Conservation (phyloP, 2,113 vertebrate genomes). For the Sturnira hondurensis region DNA sequence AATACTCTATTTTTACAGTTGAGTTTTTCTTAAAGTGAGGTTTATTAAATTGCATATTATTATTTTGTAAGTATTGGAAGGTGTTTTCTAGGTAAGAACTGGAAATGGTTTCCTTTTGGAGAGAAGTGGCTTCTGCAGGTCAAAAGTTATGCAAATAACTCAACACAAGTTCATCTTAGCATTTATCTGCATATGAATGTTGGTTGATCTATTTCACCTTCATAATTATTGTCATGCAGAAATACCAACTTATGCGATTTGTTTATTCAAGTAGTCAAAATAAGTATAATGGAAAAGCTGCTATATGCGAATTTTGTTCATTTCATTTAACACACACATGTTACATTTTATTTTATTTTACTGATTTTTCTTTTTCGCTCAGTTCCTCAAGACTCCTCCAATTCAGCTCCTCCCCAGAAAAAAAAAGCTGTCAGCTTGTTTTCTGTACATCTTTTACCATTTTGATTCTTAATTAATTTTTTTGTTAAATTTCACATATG, state of each 20-base stretch:
- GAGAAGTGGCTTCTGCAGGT: neutral
- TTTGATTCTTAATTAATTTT: too few species aligned
- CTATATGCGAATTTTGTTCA: constrained; percentile 35
- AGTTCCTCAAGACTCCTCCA: too few species aligned
- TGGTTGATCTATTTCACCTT: neutral
- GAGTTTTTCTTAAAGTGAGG: neutral
- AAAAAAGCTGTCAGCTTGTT: too few species aligned
- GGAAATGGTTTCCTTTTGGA: neutral
- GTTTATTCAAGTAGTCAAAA: constrained; percentile 40
- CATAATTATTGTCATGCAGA: neutral
- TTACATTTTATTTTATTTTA: neutral
- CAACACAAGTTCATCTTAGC: neutral
- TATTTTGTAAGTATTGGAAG: neutral
- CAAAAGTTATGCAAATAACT: neutral
- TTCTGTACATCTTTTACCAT: too few species aligned
- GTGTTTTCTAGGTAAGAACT: neutral
- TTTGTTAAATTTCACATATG: too few species aligned
- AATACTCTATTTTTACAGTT: neutral
- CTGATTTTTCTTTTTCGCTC: too few species aligned
- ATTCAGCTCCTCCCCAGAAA: too few species aligned
- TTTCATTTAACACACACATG: constrained; percentile 20
- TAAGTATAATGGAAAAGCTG: neutral
- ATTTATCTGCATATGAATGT: neutral
- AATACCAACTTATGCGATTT: constrained; percentile 30
- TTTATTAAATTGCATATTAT: neutral